Percentiles rank a stretch among this genome's conserved stretches.
phyloP scores from a whole-genome alignment of 2,113 vertebrate species.

The Columba janthina region DNA sequence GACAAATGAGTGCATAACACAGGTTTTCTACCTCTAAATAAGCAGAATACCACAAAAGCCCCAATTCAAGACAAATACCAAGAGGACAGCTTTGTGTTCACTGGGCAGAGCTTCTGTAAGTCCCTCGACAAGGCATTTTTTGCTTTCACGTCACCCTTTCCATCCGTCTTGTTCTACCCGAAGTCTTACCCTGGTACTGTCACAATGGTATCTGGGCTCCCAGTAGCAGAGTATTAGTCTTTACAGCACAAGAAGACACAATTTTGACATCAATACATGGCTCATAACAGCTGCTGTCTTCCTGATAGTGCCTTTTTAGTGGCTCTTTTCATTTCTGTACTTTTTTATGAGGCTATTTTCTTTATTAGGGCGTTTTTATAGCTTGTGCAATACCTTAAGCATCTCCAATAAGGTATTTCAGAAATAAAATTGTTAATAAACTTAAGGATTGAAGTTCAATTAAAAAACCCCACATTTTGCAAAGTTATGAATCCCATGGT shows the following conservation, averaged over 20 bases:
- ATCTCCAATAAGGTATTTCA: background rate
- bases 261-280: background rate
- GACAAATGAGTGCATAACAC: background rate
- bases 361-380: conserved; percentile 21
- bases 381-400: background rate
- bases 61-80: background rate
- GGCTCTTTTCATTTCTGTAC: background rate
- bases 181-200: background rate
- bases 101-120: background rate
- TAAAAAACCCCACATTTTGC: background rate
- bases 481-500: background rate
- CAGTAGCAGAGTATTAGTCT: background rate
- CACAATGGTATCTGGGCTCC: background rate
- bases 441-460: conserved; percentile 13
- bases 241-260: background rate
- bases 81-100: rapidly evolving
- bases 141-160: background rate
- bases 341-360: conserved; percentile 33
- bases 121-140: background rate
- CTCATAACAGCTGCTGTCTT: background rate
- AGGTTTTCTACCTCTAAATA: background rate
- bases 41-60: rapidly evolving
- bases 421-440: conserved; percentile 38
- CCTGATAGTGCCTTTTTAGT: background rate
- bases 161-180: background rate